A percentile compares a stretch with the other conserved stretches of the same genome.
These are phyloP conservation scores for Uloborus plumipes DNA, from an alignment of 2,888 invertebrate genomes.

Conservation along the genomic window DNA sequence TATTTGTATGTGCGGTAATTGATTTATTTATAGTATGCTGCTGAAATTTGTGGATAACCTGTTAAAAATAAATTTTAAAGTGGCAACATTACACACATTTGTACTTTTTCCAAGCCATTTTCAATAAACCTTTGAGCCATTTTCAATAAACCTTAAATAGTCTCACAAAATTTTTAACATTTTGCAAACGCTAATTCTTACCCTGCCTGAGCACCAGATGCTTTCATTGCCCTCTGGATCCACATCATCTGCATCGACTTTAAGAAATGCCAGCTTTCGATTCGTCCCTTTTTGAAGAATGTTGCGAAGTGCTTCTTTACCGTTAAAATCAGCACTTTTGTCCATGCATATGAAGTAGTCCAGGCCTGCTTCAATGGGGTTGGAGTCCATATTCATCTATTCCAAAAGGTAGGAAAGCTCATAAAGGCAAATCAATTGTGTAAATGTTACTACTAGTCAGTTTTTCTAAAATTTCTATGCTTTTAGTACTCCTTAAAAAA, in stretches of 20 bases:
- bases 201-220: conserved; percentile 68
- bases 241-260: conserved; percentile 68
- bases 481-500: not conserved
- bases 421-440: no score
- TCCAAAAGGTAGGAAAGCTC: no score
- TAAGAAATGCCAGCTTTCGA: conserved; percentile 67
- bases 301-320: conserved; percentile 68
- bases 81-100: no score
- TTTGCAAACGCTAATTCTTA: conserved; percentile 27
- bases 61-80: no score
- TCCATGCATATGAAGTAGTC: conserved; percentile 70
- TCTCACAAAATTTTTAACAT: no score
- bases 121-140: no score
- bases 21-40: no score
- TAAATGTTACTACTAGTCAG: not conserved
- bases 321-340: conserved; percentile 70
- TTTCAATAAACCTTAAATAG: no score
- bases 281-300: conserved; percentile 66
- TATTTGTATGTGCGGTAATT: no score
- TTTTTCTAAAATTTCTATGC: not conserved
- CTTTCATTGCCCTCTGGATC: conserved; percentile 71
- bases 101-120: no score
- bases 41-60: no score
- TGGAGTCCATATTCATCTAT: conserved; percentile 72
- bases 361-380: conserved; percentile 73